phyloP scores from a whole-genome alignment of 2,888 invertebrate species.

The Eucera pruinosa region DNA sequence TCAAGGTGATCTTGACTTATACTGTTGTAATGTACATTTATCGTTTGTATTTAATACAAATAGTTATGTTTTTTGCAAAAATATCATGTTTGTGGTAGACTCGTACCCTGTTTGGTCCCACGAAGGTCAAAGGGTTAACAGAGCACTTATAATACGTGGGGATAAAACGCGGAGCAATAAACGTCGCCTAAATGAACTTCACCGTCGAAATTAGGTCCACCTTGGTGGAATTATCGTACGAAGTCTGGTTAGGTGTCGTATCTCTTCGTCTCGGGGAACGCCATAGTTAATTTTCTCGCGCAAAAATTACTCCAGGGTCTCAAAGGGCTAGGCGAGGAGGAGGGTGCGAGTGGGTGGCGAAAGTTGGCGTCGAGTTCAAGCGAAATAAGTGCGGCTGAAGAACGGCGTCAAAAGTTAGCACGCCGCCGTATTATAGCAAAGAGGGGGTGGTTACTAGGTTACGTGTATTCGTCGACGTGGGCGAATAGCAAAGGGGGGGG shows the following conservation, averaged over 20 bases:
- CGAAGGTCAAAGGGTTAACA: no score
- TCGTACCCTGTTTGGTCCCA: no score
- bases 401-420: conserved; percentile 34
- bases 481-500: no score
- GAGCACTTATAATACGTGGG: no score
- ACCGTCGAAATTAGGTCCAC: conserved; percentile 1
- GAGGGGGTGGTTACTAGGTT: neutral
- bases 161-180: conserved; percentile 2
- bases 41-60: no score
- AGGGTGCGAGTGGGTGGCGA: neutral
- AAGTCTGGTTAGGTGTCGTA: neutral
- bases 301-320: conserved; percentile 32
- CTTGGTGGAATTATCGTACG: neutral
- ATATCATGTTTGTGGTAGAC: no score
- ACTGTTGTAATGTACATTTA: no score
- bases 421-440: conserved; percentile 8
- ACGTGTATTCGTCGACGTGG: conserved; percentile 4
- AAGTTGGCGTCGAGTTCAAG: conserved; percentile 42
- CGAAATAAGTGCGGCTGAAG: conserved; percentile 46
- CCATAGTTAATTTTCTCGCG: conserved; percentile 29
- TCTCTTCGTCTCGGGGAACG: neutral
- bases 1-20: no score
- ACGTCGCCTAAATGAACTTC: neutral
- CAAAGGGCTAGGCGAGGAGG: neutral
- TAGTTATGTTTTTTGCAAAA: no score